Evolutionary conservation across 23 tunicate species (phyloP).

Genomic region (Phallusia fumigata): DNA sequence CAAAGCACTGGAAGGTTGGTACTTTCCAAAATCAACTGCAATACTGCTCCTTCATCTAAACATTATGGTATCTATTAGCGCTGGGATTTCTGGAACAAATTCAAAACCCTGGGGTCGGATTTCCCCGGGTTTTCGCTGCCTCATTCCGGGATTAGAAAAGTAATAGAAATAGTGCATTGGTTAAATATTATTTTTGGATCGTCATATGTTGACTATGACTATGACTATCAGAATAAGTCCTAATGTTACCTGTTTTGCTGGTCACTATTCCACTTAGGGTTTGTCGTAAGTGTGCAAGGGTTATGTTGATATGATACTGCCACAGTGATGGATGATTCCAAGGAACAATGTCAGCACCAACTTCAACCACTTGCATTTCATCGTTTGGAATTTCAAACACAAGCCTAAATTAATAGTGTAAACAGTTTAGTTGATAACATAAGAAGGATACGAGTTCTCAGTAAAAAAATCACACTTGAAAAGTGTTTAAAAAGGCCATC

Average conservation of each 20-base stretch:
- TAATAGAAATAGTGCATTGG: too few species aligned
- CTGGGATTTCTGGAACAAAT: too few species aligned
- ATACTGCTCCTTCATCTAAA: not conserved
- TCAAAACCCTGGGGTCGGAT: too few species aligned
- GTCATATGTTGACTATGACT: too few species aligned
- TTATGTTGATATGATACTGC: constrained; percentile 1
- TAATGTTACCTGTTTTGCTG: not conserved
- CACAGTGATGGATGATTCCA: constrained; percentile 7
- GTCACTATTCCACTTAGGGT: not conserved
- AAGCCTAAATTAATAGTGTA: not conserved
- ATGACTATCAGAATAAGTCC: too few species aligned
- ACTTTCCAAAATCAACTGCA: not conserved
- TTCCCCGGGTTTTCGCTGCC: too few species aligned
- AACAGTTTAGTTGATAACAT: not conserved
- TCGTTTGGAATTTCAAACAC: not conserved
- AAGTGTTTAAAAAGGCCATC: too few species aligned
- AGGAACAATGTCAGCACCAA: not conserved
- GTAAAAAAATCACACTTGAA: too few species aligned
- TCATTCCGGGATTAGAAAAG: too few species aligned
- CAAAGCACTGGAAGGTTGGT: not conserved
- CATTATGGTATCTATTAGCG: too few species aligned
- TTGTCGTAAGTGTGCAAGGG: not conserved
- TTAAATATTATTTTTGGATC: too few species aligned
- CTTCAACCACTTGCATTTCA: not conserved
- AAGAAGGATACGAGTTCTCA: not conserved